Evolutionary conservation across 23 tunicate genomes (phyloP), one percentile per base, ranked within the genome.

Genomic region (Ciona savignyi): DNA sequence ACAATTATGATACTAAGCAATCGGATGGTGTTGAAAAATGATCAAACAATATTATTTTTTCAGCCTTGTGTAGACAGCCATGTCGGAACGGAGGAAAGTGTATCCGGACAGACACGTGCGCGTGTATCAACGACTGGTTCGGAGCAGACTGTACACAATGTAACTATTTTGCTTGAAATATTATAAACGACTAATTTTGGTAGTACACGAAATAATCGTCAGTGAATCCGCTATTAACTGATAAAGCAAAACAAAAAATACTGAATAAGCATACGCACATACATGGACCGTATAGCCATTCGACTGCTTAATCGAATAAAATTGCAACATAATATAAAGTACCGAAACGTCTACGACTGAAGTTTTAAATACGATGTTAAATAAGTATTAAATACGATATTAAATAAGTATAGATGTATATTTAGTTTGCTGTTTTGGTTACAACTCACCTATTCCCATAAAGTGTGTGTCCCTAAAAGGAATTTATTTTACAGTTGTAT

Each of bases 31-130:
- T n/a, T n/a, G n/a, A n/a, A n/a, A n/a, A n/a, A n/a, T n/a, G n/a
- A n/a, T n/a, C n/a, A n/a, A n/a, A n/a, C n/a, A n/a, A n/a, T n/a
- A n/a, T n/a, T n/a, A n/a, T n/a, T n/a, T n/a, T 81, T 82, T 19
- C 61, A 83, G 89, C 67, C 0, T 25, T 42, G 24, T 83, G 89
- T 61, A 23, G 30, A 61, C 19, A 21, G 27, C 72, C 82, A 4
- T 83, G 89, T 60, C 25, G 28, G 26, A 83, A 83, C 28, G 82
- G 78, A 2, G 89, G 89, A 23, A 30, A 23, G 4, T 83, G 89
- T 35, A 49, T 70, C 33, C 72, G 29, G 2, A 29, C 79, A 1
- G 77, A 83, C 29, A 70, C 20, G 23, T 83, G 89, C 61, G 25
- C 33, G 1, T 83, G 89, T 31, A 29, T 77, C 0, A 70, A 73